Conservation (phyloP, 92 coral and sea anemone species). For the Porites divaricata region DNA sequence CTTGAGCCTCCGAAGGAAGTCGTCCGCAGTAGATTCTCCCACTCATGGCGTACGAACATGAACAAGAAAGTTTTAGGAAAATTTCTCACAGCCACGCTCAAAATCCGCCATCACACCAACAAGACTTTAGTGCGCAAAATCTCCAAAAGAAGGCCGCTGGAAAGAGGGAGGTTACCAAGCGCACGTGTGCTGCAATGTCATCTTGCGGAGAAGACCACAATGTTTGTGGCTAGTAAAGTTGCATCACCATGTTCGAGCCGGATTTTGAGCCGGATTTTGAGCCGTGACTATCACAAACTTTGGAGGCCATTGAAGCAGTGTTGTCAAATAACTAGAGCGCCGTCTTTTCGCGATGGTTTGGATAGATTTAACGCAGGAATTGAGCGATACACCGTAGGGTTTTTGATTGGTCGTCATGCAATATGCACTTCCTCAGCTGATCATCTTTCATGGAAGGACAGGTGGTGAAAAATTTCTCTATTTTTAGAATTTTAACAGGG, state of each 20-base stretch:
- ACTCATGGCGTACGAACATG: constrained; percentile 64
- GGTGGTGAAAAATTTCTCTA: background rate
- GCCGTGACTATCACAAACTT: constrained; percentile 23
- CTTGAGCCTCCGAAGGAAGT: constrained; percentile 83
- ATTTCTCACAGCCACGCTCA: constrained; percentile 42
- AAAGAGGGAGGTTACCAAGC: constrained; percentile 34
- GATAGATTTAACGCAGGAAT: constrained; percentile 11
- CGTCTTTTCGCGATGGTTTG: background rate
- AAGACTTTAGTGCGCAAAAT: constrained; percentile 24
- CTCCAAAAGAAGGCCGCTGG: constrained; percentile 6
- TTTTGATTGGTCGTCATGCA: constrained; percentile 13
- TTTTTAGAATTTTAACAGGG: background rate
- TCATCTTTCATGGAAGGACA: constrained; percentile 21
- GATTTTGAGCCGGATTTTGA: constrained; percentile 18
- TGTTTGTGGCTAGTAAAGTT: constrained; percentile 36
- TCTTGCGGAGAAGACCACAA: constrained; percentile 14
- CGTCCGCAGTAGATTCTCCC: constrained; percentile 94
- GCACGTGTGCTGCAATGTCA: constrained; percentile 12
- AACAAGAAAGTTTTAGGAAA: constrained; percentile 16
- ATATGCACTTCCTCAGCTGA: constrained; percentile 17
- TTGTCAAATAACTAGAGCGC: constrained; percentile 13
- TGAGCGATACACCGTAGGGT: constrained; percentile 16
- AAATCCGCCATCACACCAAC: constrained; percentile 45
- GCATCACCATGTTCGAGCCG: constrained; percentile 24
- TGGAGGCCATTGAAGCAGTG: constrained; percentile 28